Evolutionary conservation across 1,140 invertebrate species (phyloP), one percentile per base, ranked within the genome.

Genomic region (Magallana gigas): DNA sequence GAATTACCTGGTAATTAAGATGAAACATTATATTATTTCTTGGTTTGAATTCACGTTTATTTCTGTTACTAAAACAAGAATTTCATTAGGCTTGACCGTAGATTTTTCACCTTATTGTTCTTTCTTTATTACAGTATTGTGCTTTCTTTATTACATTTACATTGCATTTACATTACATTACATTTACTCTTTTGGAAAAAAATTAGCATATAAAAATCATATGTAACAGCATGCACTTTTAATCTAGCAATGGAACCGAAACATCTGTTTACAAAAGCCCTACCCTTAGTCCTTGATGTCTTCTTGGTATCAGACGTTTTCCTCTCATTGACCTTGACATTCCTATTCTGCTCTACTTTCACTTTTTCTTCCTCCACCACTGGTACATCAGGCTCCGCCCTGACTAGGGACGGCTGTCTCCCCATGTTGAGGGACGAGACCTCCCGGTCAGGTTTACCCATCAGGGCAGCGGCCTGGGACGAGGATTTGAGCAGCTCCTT

Each of bases 401-500:
- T 76, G 68, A 76, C 23, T 11, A 76, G 12, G 23, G 68, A 76
- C 11, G 68, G 68, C 23, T 76, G 68, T 76, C 68, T 76, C 9
- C 29, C 68, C 23, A 23, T 29, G 23, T 71, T 71, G 4, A 76
- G 23, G 8, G 11, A 29, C 29, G 68, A 76, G 9, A 29, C 36
- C 68, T 76, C 68, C 23, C 68, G 23, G 7, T 76, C 68, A 29
- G 68, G 68, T 29, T 29, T 29, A 23, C 68, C 68, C 68, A 76
- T 76, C 8, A 76, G 23, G 36, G 23, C 68, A 12, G 68, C 7
- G 23, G 68, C 68, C 8, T 29, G 18, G 36, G 68, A 29, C 9
- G 80, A 60, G 8, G 80, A 71, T 62, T 59, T 29, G 11, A 86
- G 11, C 16, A 84, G 36, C 60, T 93, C 93, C 57, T 88, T 91